Evolutionary conservation across 2,113 vertebrate species (phyloP).

Genomic region (Nibea coibor): DNA sequence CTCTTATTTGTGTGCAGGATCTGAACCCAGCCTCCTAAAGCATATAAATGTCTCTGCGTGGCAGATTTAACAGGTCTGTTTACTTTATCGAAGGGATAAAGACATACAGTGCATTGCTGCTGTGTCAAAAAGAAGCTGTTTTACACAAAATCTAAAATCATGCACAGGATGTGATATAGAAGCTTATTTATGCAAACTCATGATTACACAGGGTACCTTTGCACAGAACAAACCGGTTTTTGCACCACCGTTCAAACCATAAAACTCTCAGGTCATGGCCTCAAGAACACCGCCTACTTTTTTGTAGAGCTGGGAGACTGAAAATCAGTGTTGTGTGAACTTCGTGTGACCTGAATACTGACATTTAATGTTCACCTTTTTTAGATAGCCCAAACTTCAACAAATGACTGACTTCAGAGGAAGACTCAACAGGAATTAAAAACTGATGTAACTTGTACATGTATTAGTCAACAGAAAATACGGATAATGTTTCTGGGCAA

Average conservation of each 20-base stretch:
- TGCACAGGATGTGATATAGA: not conserved
- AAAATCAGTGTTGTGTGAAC: not conserved
- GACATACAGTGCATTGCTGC: not conserved
- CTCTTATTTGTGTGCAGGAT: not conserved
- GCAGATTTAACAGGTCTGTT: too few relatives aligned
- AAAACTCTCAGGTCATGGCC: not conserved
- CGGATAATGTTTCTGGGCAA: not conserved
- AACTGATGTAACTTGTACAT: not conserved
- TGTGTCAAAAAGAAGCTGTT: not conserved
- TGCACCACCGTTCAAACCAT: not conserved
- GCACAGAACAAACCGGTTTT: not conserved
- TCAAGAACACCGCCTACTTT: not conserved
- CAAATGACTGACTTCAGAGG: not conserved
- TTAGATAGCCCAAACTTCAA: not conserved
- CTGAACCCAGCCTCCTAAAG: not conserved
- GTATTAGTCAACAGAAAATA: not conserved
- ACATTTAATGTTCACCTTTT: too few relatives aligned
- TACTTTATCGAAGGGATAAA: not conserved
- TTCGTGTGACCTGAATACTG: not conserved
- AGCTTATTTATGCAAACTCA: conserved; percentile 34
- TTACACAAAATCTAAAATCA: not conserved
- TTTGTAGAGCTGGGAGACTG: not conserved
- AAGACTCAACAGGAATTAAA: not conserved
- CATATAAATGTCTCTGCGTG: not conserved
- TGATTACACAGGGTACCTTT: not conserved